phyloP scores from a whole-genome alignment of 2,113 vertebrate species.

The Cisticola juncidis region DNA sequence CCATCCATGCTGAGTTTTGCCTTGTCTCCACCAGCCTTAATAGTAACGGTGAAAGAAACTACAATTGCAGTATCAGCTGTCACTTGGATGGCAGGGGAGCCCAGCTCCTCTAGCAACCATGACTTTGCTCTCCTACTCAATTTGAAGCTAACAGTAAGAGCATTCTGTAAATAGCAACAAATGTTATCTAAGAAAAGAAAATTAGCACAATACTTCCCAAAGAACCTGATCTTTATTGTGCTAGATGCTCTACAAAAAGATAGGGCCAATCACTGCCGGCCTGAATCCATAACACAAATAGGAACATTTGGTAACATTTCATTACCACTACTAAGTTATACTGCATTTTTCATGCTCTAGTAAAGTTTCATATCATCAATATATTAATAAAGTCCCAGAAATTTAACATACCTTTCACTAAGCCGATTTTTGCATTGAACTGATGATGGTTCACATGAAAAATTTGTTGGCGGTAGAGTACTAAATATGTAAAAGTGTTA shows the following conservation, averaged over 20 bases:
- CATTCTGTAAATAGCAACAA: background rate
- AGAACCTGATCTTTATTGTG: background rate
- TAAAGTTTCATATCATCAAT: background rate
- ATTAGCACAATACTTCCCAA: background rate
- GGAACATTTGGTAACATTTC: background rate
- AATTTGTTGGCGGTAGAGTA: background rate
- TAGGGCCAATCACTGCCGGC: background rate
- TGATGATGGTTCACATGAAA: background rate
- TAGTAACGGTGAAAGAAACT: background rate
- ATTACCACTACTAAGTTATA: background rate
- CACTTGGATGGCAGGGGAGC: background rate
- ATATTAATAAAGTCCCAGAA: background rate
- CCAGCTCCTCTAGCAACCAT: background rate
- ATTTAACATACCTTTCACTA: background rate
- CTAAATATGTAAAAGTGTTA: background rate
- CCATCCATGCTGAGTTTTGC: background rate
- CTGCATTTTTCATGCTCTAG: background rate
- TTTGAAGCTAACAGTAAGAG: background rate
- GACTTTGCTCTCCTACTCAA: background rate
- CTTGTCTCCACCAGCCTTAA: background rate
- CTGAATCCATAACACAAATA: background rate
- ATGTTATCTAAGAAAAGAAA: background rate
- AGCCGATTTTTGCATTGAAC: background rate
- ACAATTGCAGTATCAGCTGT: background rate
- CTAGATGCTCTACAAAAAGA: background rate